phyloP scores from a whole-genome alignment of 1,140 invertebrate genomes.

The Frieseomelitta varia region DNA sequence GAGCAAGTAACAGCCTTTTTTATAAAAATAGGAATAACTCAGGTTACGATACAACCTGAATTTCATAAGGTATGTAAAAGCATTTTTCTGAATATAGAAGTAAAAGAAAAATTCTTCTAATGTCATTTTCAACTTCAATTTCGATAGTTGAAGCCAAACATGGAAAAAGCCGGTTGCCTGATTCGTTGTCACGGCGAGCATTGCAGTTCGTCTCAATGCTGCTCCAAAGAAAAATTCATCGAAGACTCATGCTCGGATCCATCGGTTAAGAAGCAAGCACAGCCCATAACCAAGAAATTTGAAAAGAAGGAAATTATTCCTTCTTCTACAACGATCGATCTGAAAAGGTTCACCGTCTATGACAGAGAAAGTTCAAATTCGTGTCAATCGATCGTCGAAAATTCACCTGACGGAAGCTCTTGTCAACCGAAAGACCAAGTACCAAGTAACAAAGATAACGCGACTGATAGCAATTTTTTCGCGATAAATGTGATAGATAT shows the following conservation, averaged over 20 bases:
- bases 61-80: constrained; percentile 81
- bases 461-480: constrained; percentile 33
- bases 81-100: background rate
- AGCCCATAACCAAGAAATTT: constrained; percentile 55
- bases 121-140: background rate
- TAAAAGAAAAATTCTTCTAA: background rate
- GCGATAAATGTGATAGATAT: constrained; percentile 49
- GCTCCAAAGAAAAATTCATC: constrained; percentile 67
- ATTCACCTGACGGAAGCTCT: background rate
- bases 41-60: constrained; percentile 91
- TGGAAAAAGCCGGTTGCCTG: constrained; percentile 69
- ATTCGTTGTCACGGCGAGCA: constrained; percentile 75
- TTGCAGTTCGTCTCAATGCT: constrained; percentile 76
- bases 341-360: constrained; percentile 59
- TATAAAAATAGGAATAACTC: constrained; percentile 87
- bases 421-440: background rate
- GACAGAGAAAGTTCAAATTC: constrained; percentile 23
- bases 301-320: constrained; percentile 65
- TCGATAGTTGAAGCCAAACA: constrained; percentile 70
- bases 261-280: constrained; percentile 7
- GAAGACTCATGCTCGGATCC: constrained; percentile 49
- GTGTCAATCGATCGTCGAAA: background rate
- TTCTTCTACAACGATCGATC: constrained; percentile 46
- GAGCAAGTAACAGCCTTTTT: constrained; percentile 87
- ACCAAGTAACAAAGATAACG: constrained; percentile 38